Evolutionary conservation across 92 coral and sea anemone species (phyloP).

Genomic region (Anthopleura xanthogrammica): DNA sequence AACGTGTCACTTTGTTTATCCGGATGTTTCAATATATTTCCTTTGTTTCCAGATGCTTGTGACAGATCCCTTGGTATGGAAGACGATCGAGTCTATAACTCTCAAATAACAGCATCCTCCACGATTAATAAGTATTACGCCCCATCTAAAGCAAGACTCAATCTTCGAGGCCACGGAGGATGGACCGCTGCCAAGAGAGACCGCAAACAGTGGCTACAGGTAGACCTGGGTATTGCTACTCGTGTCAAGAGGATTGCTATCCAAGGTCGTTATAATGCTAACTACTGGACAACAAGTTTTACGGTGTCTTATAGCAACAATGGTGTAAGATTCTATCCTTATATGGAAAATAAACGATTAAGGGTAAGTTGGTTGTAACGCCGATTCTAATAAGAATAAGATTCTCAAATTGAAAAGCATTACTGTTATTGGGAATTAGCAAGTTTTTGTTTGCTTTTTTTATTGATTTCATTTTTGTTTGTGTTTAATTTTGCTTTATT

Average conservation of each 20-base stretch:
- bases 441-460: too few relatives aligned
- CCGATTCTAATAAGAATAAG: too few relatives aligned
- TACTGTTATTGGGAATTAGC: too few relatives aligned
- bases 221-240: conserved; percentile 65
- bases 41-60: conserved; percentile 25
- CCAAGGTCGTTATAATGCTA: conserved; percentile 86
- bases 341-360: conserved; percentile 26
- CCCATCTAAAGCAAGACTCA: conserved; percentile 59
- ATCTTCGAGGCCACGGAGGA: conserved; percentile 29
- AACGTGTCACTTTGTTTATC: too few relatives aligned
- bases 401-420: too few relatives aligned
- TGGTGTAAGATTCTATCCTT: conserved; percentile 51
- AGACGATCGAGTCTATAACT: conserved; percentile 57
- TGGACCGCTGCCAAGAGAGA: conserved; percentile 70
- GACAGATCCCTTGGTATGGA: conserved; percentile 53
- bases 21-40: neutral
- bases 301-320: conserved; percentile 64
- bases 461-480: too few relatives aligned
- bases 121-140: conserved; percentile 46
- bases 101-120: conserved; percentile 59
- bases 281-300: conserved; percentile 82
- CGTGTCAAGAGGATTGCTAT: conserved; percentile 58
- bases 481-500: too few relatives aligned
- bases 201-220: conserved; percentile 70
- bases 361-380: conserved; percentile 9